Evolutionary conservation across 1,140 invertebrate species (phyloP), one percentile per base, ranked within the genome.

Genomic region (Phortica variegata): DNA sequence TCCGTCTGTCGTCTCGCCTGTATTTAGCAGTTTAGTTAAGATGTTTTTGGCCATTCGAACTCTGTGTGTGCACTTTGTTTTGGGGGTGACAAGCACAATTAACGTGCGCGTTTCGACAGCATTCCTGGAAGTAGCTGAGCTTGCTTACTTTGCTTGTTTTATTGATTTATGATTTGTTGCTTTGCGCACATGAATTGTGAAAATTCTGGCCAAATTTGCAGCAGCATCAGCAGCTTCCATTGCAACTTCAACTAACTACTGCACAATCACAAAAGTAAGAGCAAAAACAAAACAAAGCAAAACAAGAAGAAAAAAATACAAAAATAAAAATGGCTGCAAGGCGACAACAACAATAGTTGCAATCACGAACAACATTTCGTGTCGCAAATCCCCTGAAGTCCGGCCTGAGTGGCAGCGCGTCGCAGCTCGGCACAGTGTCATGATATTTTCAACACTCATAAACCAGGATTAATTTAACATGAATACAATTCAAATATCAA

Each of bases 1-100:
- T 26, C 10, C 5, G 23, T 26, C 5, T 26, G 23, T 6, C 23
- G 5, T 6, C 23, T 10, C 60, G 63, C 55, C 63, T 62, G 60
- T 63, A 66, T 58, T 65, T 65, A 65, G 61, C 61, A 66, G 65
- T n/a, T 68, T 69, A 68, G 63, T 68, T 68, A 68, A 68, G 63
- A 68, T 68, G 63, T 68, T 68, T n/a, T 68, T 68, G 63, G 68
- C 57, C 23, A 26, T 69, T 52, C 33, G 54, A 48, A 34, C 50
- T 47, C 43, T 56, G 53, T 55, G 52, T 55, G 53, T 44, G 49
- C 53, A 55, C 52, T 55, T n/a, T 55, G 52, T 56, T 49, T 44
- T 56, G 54, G 43, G 36, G 58, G 56, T 55, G 57, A 55, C 53
- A 58, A 53, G 55, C 56, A 49, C 56, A 58, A 58, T 58, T 58